These are phyloP conservation scores for Heterotis niloticus DNA, from an alignment of 2,113 vertebrate species.

Conservation along the genomic window DNA sequence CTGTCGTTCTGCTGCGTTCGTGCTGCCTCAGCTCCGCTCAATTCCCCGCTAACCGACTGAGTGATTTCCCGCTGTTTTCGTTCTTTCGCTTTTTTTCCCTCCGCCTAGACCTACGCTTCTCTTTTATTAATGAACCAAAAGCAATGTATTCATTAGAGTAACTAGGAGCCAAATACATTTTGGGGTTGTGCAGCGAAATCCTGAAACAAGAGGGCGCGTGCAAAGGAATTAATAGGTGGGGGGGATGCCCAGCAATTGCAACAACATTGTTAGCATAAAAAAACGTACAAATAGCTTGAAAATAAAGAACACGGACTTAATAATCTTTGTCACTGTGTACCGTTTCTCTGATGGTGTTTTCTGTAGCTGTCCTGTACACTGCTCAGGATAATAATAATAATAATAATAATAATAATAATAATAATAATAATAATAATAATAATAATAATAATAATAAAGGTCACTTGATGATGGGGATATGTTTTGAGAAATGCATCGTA, in stretches of 20 bases:
- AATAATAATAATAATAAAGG: too few relatives aligned
- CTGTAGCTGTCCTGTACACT: neutral
- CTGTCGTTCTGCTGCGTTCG: too few relatives aligned
- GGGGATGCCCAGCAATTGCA: neutral
- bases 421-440: too few relatives aligned
- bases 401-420: too few relatives aligned
- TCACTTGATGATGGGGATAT: too few relatives aligned
- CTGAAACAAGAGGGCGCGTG: neutral
- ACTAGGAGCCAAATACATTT: constrained; percentile 37
- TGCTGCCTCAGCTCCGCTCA: too few relatives aligned
- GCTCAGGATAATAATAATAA: neutral
- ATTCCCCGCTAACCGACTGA: too few relatives aligned
- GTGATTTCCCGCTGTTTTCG: too few relatives aligned
- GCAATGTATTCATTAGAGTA: constrained; percentile 39
- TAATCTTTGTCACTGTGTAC: neutral
- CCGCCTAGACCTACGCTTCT: neutral
- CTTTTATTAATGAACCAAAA: constrained; percentile 38
- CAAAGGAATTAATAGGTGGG: neutral
- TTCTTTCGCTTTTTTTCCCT: too few relatives aligned
- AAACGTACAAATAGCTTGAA: neutral
- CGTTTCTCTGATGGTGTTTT: neutral
- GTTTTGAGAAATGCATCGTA: too few relatives aligned
- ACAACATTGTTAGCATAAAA: too few relatives aligned
- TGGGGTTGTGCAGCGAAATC: constrained; percentile 23
- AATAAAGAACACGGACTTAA: neutral